Percentiles rank a stretch among this genome's conserved stretches.
Evolutionary conservation across 1,140 invertebrate genomes (phyloP).

Genomic region (Diabrotica undecimpunctata): DNA sequence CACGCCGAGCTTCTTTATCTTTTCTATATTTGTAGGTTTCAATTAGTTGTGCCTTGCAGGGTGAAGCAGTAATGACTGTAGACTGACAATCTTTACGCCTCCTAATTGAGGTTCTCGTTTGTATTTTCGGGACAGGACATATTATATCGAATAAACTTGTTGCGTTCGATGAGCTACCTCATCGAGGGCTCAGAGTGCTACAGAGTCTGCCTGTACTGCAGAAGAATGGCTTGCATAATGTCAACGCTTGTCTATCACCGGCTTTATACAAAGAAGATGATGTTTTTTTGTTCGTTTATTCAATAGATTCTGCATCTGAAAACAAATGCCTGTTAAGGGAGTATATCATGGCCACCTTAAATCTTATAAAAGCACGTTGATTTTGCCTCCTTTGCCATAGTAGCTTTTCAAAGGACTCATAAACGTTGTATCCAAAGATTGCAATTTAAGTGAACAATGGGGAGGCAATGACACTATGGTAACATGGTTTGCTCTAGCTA

Average conservation of each 20-base stretch:
- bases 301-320: slow-evolving; percentile 25
- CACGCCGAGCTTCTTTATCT: too few species aligned
- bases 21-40: too few species aligned
- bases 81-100: too few species aligned
- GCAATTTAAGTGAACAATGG: slow-evolving; percentile 43
- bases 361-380: slow-evolving; percentile 29
- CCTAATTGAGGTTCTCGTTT: too few species aligned
- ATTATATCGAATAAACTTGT: too few species aligned
- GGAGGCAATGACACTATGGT: too few species aligned
- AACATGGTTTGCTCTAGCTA: slow-evolving; percentile 33
- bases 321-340: slow-evolving; percentile 20
- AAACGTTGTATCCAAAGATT: slow-evolving; percentile 42
- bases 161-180: too few species aligned
- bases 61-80: too few species aligned
- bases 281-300: background rate
- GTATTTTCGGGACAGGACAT: too few species aligned
- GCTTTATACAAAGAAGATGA: background rate
- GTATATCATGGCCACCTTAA: slow-evolving; percentile 25
- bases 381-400: slow-evolving; percentile 28
- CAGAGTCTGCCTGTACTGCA: background rate
- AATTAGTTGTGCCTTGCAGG: too few species aligned
- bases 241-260: background rate
- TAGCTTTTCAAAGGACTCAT: slow-evolving; percentile 33
- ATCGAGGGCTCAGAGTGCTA: too few species aligned
- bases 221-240: background rate